Percentiles rank a stretch among this genome's conserved stretches.
phyloP scores from a whole-genome alignment of 2,113 vertebrate genomes.

The Diphyllodes magnificus region DNA sequence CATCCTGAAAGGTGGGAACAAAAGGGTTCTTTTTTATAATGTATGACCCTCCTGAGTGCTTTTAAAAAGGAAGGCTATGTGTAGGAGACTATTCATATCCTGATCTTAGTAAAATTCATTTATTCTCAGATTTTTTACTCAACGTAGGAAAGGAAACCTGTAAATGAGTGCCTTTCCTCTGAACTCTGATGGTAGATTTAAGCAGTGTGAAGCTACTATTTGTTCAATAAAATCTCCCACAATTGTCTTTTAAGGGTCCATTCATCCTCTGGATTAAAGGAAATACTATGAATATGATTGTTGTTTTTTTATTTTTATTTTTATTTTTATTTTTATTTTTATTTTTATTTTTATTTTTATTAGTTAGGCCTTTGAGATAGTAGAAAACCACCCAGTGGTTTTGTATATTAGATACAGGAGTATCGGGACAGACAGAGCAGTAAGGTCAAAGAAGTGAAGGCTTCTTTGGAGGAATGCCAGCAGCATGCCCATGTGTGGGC shows the following conservation, averaged over 20 bases:
- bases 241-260: not conserved
- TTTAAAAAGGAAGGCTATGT: not conserved
- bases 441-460: not conserved
- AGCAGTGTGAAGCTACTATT: not conserved
- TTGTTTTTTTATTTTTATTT: not conserved
- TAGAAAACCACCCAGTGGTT: not conserved
- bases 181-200: not conserved
- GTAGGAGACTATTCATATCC: not conserved
- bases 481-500: not conserved
- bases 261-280: not conserved
- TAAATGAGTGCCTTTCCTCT: not conserved
- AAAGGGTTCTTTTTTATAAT: not conserved
- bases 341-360: not conserved
- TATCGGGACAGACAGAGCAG: not conserved
- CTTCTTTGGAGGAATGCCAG: not conserved
- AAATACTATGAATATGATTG: not conserved
- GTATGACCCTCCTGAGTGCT: not conserved
- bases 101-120: not conserved
- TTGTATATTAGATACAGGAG: not conserved
- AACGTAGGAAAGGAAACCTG: fast-evolving
- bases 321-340: not conserved
- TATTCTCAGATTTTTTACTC: not conserved
- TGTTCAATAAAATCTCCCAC: not conserved
- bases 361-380: not conserved
- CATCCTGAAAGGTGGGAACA: not conserved